Evolutionary conservation across 1,140 invertebrate species (phyloP), one percentile per base, ranked within the genome.

Genomic region (Cotesia vestalis): DNA sequence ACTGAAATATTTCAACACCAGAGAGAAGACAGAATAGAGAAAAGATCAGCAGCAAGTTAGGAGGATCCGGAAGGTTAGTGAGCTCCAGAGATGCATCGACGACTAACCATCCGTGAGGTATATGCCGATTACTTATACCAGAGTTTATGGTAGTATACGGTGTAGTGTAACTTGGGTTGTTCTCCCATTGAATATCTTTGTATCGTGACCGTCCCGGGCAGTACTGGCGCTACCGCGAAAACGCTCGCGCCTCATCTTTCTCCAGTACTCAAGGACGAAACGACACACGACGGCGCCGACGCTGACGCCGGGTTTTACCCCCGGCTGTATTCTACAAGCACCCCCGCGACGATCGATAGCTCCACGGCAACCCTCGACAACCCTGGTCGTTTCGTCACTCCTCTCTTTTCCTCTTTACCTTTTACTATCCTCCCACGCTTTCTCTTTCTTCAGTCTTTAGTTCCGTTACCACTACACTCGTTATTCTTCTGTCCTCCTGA

Each of bases 311-410:
- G 71, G 71, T 55, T 72, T 72, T 72, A 70, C 73, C 35, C 67
- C 67, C 66, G 20, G 53, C 12, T 3, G 36, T 59, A 72, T 40
- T 59, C 59, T 66, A 52, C 40, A 73, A 62, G 59, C 40, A 61
- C 77, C 81, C 78, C 78, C 79, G 74, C 76, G 77, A 71, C 76
- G 84, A 83, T 85, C 84, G 84, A 85, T 85, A 85, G 81, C 83
- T 80, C 83, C 83, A 84, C 84, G 79, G 84, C 83, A 85, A 84
- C 84, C 84, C 83, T 83, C 80, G 81, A 36, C 64, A 72, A 72
- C 66, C 71, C 71, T 64, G 81, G 81, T 85, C 83, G 81, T 85
- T 80, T 83, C 77, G 73, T 76, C 78, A 77, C 78, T 76, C 64
- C 73, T 76, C 77, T 57, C 73, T 57, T 71, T 61, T 66, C 73